These are phyloP conservation scores for Brachyhypopomus occidentalis DNA, from an alignment of 2,113 vertebrate genomes.

Conservation along the genomic window DNA sequence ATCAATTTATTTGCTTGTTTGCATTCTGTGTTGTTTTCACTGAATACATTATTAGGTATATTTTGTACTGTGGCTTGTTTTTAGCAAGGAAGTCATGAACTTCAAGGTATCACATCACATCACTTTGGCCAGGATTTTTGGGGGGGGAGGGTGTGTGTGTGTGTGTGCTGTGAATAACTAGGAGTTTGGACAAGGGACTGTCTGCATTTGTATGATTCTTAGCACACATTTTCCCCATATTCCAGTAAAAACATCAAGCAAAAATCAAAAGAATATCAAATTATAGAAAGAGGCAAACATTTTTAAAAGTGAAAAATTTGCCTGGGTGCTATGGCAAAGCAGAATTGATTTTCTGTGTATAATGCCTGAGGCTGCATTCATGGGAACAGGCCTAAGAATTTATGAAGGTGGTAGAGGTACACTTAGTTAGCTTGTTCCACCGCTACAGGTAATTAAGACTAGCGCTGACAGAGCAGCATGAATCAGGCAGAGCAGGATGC, in stretches of 20 bases:
- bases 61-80: too few species aligned
- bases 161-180: not conserved
- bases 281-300: not conserved
- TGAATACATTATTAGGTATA: too few species aligned
- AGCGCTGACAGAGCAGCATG: slow-evolving; percentile 28
- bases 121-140: too few species aligned
- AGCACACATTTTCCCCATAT: not conserved
- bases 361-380: slow-evolving; percentile 25
- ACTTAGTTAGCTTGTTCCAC: slow-evolving; percentile 12
- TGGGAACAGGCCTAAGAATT: slow-evolving; percentile 21
- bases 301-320: not conserved
- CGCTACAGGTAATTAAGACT: slow-evolving; percentile 42
- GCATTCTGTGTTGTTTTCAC: too few species aligned
- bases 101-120: too few species aligned
- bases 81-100: too few species aligned
- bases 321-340: slow-evolving; percentile 12
- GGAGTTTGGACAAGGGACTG: not conserved
- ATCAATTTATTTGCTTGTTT: too few species aligned
- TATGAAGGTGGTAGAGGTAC: slow-evolving; percentile 46
- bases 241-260: not conserved
- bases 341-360: slow-evolving; percentile 41
- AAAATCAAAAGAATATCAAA: not conserved
- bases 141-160: not conserved
- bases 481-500: slow-evolving; percentile 31
- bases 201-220: not conserved